Base-by-base conservation (phyloP, 2,888 invertebrate species). In the Pegoplata infirma region DNA sequence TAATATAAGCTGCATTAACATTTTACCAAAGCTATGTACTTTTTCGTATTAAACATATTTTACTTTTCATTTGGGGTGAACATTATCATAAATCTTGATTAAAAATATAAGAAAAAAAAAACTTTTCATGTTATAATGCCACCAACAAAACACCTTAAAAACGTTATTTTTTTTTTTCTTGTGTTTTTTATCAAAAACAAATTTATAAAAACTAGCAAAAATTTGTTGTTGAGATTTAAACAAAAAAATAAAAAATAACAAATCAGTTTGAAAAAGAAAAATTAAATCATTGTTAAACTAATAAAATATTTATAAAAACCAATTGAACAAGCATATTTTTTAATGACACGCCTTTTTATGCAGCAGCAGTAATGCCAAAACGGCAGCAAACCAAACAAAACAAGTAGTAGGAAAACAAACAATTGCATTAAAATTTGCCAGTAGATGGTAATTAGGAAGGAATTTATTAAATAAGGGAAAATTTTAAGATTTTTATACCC, bases 81-180 rank as follows among this genome's bases (percentile, higher is more conserved):
- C 73, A 79, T 79, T 79, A 79, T 79, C 79, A 79, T 79, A 79
- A 79, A 79, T 79, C 79, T 79, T 66, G 74, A 79, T 74, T 79
- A 16, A 67, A 32, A 63, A 59, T 32, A n/a, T 28, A n/a, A 25
- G 36, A 36, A 72, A 72, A n/a, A 67, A 61, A 74, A 66, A 55
- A 19, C 19, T 32, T 56, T 74, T 71, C 74, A 75, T 79, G 74
- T 74, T 78, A 47, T 71, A 66, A 71, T 75, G 78, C 74, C 78
- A 79, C 61, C 74, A 75, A 67, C 61, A 61, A 79, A 79, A 75
- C 78, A 79, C 78, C 74, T 79, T 61, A 55, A 59, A 61, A 64
- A 19, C 36, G 21, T 8, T 72, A 58, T 56, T 51, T 51, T 40
- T 63, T 51, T 28, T 21, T 12, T 19, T 46, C 64, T 61, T 59